These are phyloP conservation scores for Andrena fulva DNA, from an alignment of 2,888 invertebrate genomes.

Conservation along the genomic window DNA sequence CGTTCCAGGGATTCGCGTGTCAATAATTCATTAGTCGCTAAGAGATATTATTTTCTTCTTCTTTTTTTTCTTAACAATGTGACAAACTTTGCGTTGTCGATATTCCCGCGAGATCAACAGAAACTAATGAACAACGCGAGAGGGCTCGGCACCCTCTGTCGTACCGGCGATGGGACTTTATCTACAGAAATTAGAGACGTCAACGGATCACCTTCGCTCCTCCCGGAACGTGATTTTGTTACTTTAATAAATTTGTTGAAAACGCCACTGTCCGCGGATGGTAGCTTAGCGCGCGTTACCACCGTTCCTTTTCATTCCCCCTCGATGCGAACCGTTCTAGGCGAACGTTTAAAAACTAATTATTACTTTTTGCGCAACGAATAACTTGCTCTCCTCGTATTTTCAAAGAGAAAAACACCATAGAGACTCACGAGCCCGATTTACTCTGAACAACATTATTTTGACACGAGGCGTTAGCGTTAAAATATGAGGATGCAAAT, in stretches of 20 bases:
- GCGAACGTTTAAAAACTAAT: not conserved
- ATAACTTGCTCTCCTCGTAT: not conserved
- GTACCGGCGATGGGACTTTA: slow-evolving; percentile 62
- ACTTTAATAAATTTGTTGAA: slow-evolving; percentile 68
- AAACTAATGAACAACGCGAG: not conserved
- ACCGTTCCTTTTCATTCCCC: slow-evolving; percentile 21
- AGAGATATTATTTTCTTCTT: not conserved
- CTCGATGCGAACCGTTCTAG: not conserved
- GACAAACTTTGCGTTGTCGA: not conserved
- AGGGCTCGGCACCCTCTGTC: slow-evolving; percentile 8
- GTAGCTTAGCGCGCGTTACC: slow-evolving; percentile 47
- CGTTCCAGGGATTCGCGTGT: not conserved
- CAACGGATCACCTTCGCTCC: slow-evolving; percentile 61
- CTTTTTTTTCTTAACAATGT: not conserved
- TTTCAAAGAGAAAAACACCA: slow-evolving; percentile 4
- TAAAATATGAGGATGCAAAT: slow-evolving; percentile 67
- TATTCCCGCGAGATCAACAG: not conserved
- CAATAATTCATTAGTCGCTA: not conserved
- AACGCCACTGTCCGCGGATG: slow-evolving; percentile 67
- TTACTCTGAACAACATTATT: slow-evolving; percentile 39
- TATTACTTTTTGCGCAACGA: slow-evolving; percentile 9
- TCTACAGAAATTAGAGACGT: slow-evolving; percentile 66
- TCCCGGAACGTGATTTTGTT: slow-evolving; percentile 68
- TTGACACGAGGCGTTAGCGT: slow-evolving; percentile 35
- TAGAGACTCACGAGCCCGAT: slow-evolving; percentile 18